Evolutionary conservation across 2,888 invertebrate genomes (phyloP), one percentile per base, ranked within the genome.

Genomic region (Dolichomitus sp.): DNA sequence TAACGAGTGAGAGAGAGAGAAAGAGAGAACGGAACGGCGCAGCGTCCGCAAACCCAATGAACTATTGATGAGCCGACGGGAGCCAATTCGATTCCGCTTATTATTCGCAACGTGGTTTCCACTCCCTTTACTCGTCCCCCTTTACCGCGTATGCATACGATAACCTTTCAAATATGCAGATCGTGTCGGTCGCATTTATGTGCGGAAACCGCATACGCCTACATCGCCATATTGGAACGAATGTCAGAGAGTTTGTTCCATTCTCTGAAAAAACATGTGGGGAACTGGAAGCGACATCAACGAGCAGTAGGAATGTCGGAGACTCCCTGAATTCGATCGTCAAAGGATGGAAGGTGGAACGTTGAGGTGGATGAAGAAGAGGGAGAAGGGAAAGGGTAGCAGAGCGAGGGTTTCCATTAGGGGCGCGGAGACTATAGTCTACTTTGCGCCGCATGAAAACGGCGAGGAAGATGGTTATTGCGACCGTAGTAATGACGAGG

Each of bases 401-500:
- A 48, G 14, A n/a, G 48, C 14, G 12, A 12, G 37, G 27, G 52
- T 45, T 42, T 78, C 74, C 80, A 84, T 83, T 80, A 80, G 76
- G 70, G 76, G 45, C 83, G 59, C 54, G 59, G 74, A 68, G 66
- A 59, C 45, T 59, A 42, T 59, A 45, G 37, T 57, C 17, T 48
- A 30, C 37, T 69, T 17, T 37, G 54, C 45, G 77, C 2, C 37
- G 65, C 50, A 70, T 52, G 72, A 52, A 61, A 33, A 37, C 48
- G 37, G 33, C 52, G 23, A 57, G 33, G 57, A 52, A 45, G 59
- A 82, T 65, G 75, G 78, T 89, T 90, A 90, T 86, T 83, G 85
- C 85, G 85, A 80, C 84, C 83, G 85, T 84, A 76, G 84, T 85
- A 88, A 89, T 87, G 86, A 89, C 87, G 87, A 89, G 83, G 73